These are phyloP conservation scores for Platalea minor DNA, from an alignment of 2,797 vertebrate species.

Conservation along the genomic window DNA sequence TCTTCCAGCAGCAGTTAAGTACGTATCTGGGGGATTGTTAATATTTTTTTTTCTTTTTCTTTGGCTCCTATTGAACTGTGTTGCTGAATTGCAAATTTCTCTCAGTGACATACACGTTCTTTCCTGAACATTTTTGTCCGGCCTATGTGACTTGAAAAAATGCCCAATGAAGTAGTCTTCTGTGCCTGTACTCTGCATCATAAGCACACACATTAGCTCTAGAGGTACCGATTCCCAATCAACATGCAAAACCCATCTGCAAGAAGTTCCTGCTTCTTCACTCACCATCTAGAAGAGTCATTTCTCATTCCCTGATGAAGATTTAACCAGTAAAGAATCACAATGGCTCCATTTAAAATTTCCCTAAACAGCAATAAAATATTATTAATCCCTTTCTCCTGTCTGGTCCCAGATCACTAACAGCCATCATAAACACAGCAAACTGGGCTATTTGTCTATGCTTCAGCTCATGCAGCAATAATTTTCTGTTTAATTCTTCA, in stretches of 20 bases:
- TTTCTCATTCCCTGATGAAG: background rate
- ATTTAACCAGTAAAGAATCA: slow-evolving; percentile 8
- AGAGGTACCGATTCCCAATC: background rate
- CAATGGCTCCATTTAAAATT: slow-evolving; percentile 6
- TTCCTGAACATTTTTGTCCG: background rate
- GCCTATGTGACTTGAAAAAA: background rate
- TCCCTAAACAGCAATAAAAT: slow-evolving; percentile 25
- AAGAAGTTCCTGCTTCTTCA: background rate
- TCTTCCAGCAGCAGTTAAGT: background rate
- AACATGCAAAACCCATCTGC: background rate
- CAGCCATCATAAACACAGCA: slow-evolving; percentile 18
- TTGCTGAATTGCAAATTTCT: background rate
- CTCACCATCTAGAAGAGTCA: background rate
- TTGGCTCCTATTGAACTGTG: background rate
- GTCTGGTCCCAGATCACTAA: slow-evolving; percentile 11
- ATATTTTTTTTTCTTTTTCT: background rate
- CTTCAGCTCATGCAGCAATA: background rate
- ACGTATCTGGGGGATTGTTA: background rate
- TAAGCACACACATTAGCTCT: background rate
- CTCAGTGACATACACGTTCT: background rate
- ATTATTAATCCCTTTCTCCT: slow-evolving; percentile 32
- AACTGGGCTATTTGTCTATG: slow-evolving; percentile 28
- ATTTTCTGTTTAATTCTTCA: slow-evolving; percentile 15
- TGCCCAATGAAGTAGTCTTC: background rate
- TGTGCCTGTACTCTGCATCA: background rate